Conservation (phyloP, 1,140 invertebrate species). For the Neodiprion virginianus region DNA sequence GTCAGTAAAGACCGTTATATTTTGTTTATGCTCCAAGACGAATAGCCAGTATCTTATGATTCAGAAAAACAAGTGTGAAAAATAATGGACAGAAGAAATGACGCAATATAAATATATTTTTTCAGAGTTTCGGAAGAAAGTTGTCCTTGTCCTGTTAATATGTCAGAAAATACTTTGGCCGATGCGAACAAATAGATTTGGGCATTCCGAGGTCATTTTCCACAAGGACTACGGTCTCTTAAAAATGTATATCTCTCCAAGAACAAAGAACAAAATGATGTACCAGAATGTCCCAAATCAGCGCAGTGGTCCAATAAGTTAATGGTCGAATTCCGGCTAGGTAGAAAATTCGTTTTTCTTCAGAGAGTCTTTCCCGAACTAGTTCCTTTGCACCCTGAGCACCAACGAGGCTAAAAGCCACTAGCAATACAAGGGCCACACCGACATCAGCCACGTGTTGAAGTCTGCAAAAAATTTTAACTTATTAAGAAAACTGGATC, state of each 20-base stretch:
- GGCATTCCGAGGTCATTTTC: constrained; percentile 16
- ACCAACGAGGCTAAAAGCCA: constrained; percentile 68
- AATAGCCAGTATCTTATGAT: too few relatives aligned
- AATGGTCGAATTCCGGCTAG: constrained; percentile 66
- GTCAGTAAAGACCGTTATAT: too few relatives aligned
- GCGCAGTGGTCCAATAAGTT: constrained; percentile 67
- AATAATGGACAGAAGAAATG: too few relatives aligned
- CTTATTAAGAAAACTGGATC: too few relatives aligned
- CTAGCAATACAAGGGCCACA: constrained; percentile 67
- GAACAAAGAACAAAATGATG: constrained; percentile 33
- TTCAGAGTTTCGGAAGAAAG: too few relatives aligned
- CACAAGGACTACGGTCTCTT: constrained; percentile 8
- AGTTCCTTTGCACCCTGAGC: constrained; percentile 67
- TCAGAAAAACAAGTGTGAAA: too few relatives aligned
- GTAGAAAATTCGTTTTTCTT: constrained; percentile 70
- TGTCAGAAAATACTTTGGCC: neutral
- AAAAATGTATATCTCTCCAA: constrained; percentile 11
- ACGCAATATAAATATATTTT: too few relatives aligned
- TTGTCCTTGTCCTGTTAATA: too few relatives aligned
- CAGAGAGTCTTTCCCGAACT: constrained; percentile 64
- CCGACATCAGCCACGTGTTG: constrained; percentile 73
- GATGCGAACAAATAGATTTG: neutral
- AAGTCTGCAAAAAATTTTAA: constrained; percentile 53
- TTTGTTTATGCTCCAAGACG: too few relatives aligned
- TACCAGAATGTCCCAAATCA: constrained; percentile 68